Conservation (phyloP, 2,888 invertebrate species). For the Spodoptera littoralis region DNA sequence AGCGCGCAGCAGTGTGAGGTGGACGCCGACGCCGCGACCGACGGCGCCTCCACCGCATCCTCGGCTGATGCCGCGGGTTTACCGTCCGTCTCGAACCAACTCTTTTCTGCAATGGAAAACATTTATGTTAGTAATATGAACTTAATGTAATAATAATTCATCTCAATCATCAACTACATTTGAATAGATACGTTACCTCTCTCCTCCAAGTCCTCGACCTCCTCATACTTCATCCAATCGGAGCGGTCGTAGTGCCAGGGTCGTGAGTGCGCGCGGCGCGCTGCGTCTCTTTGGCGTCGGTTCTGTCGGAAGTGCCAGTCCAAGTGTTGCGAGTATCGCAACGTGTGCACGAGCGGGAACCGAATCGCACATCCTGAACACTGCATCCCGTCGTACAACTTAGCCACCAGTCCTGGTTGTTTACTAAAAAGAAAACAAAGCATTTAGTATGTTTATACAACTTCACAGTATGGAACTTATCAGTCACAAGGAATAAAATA, state of each 20-base stretch:
- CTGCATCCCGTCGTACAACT: slow-evolving; percentile 96
- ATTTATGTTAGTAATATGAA: too few relatives aligned
- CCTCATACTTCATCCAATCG: slow-evolving; percentile 98
- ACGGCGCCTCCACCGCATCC: slow-evolving; percentile 82
- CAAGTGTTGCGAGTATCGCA: slow-evolving; percentile 97
- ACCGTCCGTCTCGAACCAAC: slow-evolving; percentile 94
- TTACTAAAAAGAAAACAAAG: slow-evolving; percentile 81
- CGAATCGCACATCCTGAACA: slow-evolving; percentile 98
- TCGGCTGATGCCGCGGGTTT: slow-evolving; percentile 79
- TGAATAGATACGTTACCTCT: slow-evolving; percentile 86
- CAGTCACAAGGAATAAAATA: slow-evolving; percentile 46
- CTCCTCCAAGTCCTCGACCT: slow-evolving; percentile 97
- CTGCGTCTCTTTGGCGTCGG: slow-evolving; percentile 94
- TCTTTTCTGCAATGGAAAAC: slow-evolving; percentile 90
- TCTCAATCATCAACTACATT: too few relatives aligned
- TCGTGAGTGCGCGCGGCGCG: slow-evolving; percentile 94
- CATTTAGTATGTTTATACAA: neutral
- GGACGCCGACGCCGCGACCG: slow-evolving; percentile 91
- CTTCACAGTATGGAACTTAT: neutral
- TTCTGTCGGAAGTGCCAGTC: slow-evolving; percentile 99
- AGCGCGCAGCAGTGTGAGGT: slow-evolving; percentile 94
- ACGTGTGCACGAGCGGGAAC: slow-evolving; percentile 96
- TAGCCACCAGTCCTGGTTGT: slow-evolving; percentile 91
- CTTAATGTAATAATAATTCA: too few relatives aligned
- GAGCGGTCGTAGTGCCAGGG: slow-evolving; percentile 96